These are phyloP conservation scores for Grantiella picta DNA, from an alignment of 2,113 vertebrate species.

Conservation along the genomic window DNA sequence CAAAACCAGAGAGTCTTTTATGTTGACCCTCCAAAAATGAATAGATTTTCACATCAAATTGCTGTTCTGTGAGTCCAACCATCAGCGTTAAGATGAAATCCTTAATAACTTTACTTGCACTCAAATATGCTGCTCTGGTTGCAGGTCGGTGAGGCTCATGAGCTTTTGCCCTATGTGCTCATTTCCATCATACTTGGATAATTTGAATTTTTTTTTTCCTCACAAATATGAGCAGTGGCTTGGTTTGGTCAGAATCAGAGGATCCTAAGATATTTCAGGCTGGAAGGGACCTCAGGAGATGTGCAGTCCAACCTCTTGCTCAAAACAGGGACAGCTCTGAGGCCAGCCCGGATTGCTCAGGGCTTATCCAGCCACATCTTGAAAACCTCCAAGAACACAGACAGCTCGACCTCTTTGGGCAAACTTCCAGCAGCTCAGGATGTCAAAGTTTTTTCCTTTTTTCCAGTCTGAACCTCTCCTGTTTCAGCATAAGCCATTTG, in stretches of 20 bases:
- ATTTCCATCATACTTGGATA: not conserved
- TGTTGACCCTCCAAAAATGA: not conserved
- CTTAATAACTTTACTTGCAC: not conserved
- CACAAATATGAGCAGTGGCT: not conserved
- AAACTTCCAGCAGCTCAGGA: not conserved
- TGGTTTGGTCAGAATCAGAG: not conserved
- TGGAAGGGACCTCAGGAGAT: not conserved
- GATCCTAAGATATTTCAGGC: not conserved
- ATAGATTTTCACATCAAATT: not conserved
- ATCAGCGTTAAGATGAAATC: not conserved
- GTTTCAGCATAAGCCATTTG: accelerated
- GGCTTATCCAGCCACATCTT: not conserved
- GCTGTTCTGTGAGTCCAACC: not conserved
- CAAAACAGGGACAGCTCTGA: not conserved
- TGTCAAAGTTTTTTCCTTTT: not conserved
- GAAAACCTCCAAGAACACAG: not conserved
- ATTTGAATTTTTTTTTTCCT: not conserved
- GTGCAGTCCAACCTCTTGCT: not conserved
- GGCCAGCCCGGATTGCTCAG: not conserved
- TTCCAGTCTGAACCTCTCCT: not conserved
- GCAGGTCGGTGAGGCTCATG: not conserved
- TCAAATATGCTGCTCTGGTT: not conserved
- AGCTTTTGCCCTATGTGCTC: not conserved
- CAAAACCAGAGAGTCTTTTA: not conserved
- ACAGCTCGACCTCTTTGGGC: not conserved